Evolutionary conservation across 2,888 invertebrate species (phyloP).

Genomic region (Loripinus fragilis): DNA sequence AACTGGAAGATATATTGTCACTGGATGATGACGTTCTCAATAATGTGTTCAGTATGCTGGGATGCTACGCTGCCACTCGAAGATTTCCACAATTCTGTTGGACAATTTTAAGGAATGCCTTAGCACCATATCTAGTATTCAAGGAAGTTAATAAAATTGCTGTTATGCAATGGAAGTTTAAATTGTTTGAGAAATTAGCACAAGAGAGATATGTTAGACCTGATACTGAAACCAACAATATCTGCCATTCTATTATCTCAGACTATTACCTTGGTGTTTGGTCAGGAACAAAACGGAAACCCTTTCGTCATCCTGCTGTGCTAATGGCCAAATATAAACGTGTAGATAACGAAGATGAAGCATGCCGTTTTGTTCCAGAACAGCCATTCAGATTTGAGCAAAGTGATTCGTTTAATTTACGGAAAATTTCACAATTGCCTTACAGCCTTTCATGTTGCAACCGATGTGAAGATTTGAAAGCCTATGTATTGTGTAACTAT

Average conservation of each 20-base stretch:
- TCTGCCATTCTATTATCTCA: constrained; percentile 73
- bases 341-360: constrained; percentile 59
- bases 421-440: constrained; percentile 79
- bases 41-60: constrained; percentile 66
- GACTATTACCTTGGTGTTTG: constrained; percentile 80
- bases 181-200: constrained; percentile 72
- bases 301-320: constrained; percentile 69
- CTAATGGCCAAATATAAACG: constrained; percentile 63
- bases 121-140: constrained; percentile 68
- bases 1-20: constrained; percentile 77
- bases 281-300: constrained; percentile 75
- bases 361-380: constrained; percentile 75
- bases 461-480: constrained; percentile 92
- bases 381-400: constrained; percentile 75
- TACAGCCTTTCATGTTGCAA: constrained; percentile 69
- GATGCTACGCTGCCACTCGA: constrained; percentile 71
- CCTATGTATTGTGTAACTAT: constrained; percentile 97
- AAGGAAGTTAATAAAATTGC: constrained; percentile 71
- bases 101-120: constrained; percentile 66
- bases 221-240: constrained; percentile 21
- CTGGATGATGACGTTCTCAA: constrained; percentile 76
- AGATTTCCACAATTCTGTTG: constrained; percentile 75
- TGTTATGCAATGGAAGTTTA: constrained; percentile 76
- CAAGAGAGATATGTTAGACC: constrained; percentile 57
- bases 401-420: constrained; percentile 69